Evolutionary conservation across 2,888 invertebrate species (phyloP), one percentile per base, ranked within the genome.

Genomic region (Pomacea canaliculata): DNA sequence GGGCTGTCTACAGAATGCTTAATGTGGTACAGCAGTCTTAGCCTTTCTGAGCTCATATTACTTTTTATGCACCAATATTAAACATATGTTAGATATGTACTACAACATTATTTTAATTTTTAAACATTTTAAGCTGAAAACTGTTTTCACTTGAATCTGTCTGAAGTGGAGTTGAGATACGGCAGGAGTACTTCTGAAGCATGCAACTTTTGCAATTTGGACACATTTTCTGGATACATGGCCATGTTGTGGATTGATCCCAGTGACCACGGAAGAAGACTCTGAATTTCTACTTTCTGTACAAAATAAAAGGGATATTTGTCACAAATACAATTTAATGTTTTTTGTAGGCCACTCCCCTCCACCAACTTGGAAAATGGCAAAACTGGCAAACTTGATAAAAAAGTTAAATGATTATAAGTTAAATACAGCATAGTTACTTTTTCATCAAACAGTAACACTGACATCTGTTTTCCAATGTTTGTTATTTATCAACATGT

Each of bases 201-300:
- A 16, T 59, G 51, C 18, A 76, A 70, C 7, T 80, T 76, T 51
- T 78, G 66, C 49, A 80, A 27, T 13, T 62, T 71, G 0, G 59
- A 51, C 1, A 76, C 51, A 46, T 77, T 80, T 48, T 78, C 80
- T 8, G 76, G 71, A 10, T 56, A 56, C 66, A 66, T 56, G 10
- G 71, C 76, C 37, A 76, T 70, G 56, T 80, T 80, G 75, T 80
- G 80, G 12, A 77, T 23, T 37, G 76, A 69, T 23, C 66, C 65
- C 19, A 80, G 18, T 5, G 37, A 70, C 63, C 65, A 70, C 51
- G 60, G 70, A 23, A 78, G 27, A 9, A 78, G 3, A 9, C 56
- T 72, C 46, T 60, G 12, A 59, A 67, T n/a, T 49, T 69, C 79
- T 79, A 71, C 10, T 51, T 59, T 10, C 56, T 19, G 16, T 1